Base-by-base conservation (phyloP, 2,888 invertebrate species). In the Sphecodes monilicornis region DNA sequence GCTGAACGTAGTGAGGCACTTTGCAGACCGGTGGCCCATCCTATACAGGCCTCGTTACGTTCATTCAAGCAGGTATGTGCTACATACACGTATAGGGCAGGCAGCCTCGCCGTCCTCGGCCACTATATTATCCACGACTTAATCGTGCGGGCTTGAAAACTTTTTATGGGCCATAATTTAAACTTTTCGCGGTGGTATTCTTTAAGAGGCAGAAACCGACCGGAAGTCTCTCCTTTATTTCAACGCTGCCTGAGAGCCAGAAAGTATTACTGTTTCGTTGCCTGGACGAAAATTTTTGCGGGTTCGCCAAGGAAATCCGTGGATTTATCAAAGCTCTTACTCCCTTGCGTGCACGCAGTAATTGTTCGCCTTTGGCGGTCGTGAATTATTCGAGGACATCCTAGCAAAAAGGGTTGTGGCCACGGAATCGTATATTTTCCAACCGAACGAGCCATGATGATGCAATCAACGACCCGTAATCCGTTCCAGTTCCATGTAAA, bases 111-210 rank as follows among this genome's bases (percentile, higher is more conserved):
- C 54, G 46, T 66, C 73, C 74, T 60, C 68, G 81, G 54, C 84
- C 89, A 81, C 84, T 90, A 90, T 89, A 92, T 92, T 89, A 92
- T 87, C 90, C 86, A 83, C 85, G 89, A 92, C 91, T 93, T 92
- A 92, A 93, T 93, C 93, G 91, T 89, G 90, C 88, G 88, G 90
- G 89, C 89, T 93, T 86, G 90, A 86, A 90, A 93, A 93, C 86
- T 92, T 93, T 94, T 93, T 92, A 91, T 91, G 91, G 87, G 72
- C 90, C 88, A 91, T 93, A 92, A 93, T 89, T 93, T 91, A 91
- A 93, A 91, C 89, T 93, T 93, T 90, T 89, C 90, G 82, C 81
- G 74, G 81, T 26, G 82, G 76, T 90, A 87, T 91, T 89, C 90
- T 91, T 91, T 84, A 84, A 81, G 76, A 79, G 83, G 82, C 86